These are phyloP conservation scores for Argyrosomus regius DNA, from an alignment of 2,797 vertebrate species.

Conservation along the genomic window DNA sequence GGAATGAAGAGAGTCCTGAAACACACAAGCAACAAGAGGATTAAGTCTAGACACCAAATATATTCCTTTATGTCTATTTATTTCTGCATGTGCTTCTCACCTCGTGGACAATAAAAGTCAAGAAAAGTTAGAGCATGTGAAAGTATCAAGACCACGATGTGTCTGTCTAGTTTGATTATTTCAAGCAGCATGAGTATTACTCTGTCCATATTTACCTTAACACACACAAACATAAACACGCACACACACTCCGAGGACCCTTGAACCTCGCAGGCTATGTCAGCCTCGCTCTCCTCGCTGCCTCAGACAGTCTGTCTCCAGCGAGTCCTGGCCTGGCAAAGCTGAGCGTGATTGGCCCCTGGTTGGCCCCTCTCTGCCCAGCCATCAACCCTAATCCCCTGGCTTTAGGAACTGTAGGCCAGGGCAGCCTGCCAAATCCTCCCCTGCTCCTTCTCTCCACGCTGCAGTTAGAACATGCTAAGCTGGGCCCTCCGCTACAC, in stretches of 20 bases:
- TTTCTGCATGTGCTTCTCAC: not conserved
- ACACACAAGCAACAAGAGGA: slow-evolving; percentile 53
- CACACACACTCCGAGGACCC: slow-evolving; percentile 64
- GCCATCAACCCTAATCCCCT: slow-evolving; percentile 82
- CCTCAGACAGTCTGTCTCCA: slow-evolving; percentile 84
- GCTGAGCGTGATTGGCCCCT: slow-evolving; percentile 75
- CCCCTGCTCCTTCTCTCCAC: slow-evolving; percentile 63
- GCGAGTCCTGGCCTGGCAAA: slow-evolving; percentile 76
- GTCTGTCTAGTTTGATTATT: too few relatives aligned
- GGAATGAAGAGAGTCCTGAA: slow-evolving; percentile 93
- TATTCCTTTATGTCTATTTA: not conserved
- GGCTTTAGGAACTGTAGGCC: slow-evolving; percentile 80
- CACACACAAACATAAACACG: slow-evolving; percentile 13
- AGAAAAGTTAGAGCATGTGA: too few relatives aligned
- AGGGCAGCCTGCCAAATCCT: slow-evolving; percentile 81
- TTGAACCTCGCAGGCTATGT: slow-evolving; percentile 68
- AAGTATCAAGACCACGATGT: not conserved
- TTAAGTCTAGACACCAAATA: slow-evolving; percentile 24
- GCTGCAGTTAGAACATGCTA: slow-evolving; percentile 78
- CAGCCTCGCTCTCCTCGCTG: slow-evolving; percentile 59
- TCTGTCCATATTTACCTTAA: slow-evolving; percentile 34
- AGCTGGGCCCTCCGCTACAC: slow-evolving; percentile 53
- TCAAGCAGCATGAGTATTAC: slow-evolving; percentile 9
- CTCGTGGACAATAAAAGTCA: not conserved
- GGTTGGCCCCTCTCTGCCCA: slow-evolving; percentile 81